Evolutionary conservation across 2,113 vertebrate species (phyloP).

Genomic region (Hyla sarda): DNA sequence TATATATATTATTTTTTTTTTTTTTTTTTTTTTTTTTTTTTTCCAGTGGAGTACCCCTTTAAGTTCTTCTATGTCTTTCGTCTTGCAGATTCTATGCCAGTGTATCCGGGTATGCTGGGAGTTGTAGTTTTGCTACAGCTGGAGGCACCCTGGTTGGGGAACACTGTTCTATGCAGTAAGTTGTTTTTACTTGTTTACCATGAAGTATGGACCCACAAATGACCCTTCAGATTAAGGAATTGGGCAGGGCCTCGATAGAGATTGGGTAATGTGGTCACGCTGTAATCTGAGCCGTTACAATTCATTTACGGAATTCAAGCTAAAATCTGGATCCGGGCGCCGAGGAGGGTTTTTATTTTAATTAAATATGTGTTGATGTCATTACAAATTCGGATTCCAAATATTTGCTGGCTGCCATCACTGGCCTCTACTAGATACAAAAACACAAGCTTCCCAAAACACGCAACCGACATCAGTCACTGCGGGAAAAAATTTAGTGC

Average conservation of each 20-base stretch:
- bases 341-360: conserved; percentile 27
- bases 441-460: conserved; percentile 15
- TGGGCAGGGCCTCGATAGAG: background rate
- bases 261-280: conserved; percentile 33
- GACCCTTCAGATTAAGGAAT: conserved; percentile 11
- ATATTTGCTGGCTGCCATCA: conserved; percentile 21
- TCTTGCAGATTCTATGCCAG: no score
- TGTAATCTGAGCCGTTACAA: conserved; percentile 8
- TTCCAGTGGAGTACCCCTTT: no score
- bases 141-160: no score
- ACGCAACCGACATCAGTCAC: conserved; percentile 20
- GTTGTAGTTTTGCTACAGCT: no score
- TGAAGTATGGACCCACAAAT: background rate
- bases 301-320: conserved; percentile 5
- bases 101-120: no score
- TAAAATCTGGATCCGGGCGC: background rate
- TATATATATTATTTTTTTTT: no score
- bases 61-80: no score
- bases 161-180: no score
- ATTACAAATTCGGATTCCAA: conserved; percentile 38
- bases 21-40: no score
- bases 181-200: background rate
- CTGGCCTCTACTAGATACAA: conserved; percentile 2
- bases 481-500: conserved; percentile 21
- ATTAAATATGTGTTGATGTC: conserved; percentile 57